Evolutionary conservation across 1,140 invertebrate genomes (phyloP), one percentile per base, ranked within the genome.

Genomic region (Drosophila dunni): DNA sequence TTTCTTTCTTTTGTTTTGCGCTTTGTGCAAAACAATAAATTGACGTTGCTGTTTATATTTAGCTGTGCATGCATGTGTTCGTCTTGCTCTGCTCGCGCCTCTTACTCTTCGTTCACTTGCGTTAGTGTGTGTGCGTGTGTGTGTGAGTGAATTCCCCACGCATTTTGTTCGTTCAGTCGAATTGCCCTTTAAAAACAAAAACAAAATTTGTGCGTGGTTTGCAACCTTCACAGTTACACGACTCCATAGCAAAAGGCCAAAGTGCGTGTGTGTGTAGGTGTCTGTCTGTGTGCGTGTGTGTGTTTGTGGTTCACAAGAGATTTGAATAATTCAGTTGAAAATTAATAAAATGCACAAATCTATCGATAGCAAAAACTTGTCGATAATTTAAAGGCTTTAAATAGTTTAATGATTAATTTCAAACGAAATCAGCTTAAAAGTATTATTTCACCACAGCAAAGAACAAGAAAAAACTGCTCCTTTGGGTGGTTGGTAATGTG

Each of bases 151-250:
- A 50, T 34, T 36, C 24, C 58, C 58, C 58, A 61, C 62, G 67
- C 58, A 54, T 44, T 56, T 53, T 40, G 36, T 42, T 58, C 56
- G 56, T 40, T 58, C 40, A 58, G 42, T 42, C 56, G 40, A 40
- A 58, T 42, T 58, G 58, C 58, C 58, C 58, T 62, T 62, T 62
- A 50, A 62, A 62, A 50, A 29, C 24, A 29, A 29, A 29, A 29
- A 29, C 24, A 29, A 29, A 29, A 3, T 29, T 62, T 36, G 45
- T 20, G 33, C 58, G 58, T 62, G 58, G 57, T 44, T 45, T 13
- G 58, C 33, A 50, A 62, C 46, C 46, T 51, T 62, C 51, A 54
- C 48, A 29, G n/a, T 34, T 61, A 33, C 36, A 36, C 11, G 2
- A 29, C 48, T 53, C 54, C 46, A 42, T 38, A 36, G 36, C 48